Percentiles rank a stretch among this genome's conserved stretches.
Conservation (phyloP, 2,888 invertebrate species). For the Abrostola triplasia region DNA sequence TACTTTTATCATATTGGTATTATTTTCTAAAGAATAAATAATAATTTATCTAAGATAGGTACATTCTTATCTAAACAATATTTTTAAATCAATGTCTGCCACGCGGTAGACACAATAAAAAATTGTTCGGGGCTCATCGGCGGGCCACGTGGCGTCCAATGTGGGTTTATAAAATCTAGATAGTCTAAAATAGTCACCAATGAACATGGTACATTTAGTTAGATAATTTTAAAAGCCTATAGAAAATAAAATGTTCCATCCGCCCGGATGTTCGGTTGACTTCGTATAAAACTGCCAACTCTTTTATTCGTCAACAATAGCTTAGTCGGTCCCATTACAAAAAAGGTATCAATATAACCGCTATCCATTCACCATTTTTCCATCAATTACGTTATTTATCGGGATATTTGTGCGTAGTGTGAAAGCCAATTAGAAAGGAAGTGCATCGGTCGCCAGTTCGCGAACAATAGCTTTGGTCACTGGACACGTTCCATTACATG, state of each 20-base stretch:
- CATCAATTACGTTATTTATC: constrained; percentile 55
- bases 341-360: constrained; percentile 39
- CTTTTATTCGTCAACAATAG: constrained; percentile 42
- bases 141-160: too few species aligned
- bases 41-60: too few species aligned
- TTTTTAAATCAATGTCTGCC: too few species aligned
- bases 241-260: not conserved
- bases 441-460: constrained; percentile 68
- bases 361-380: constrained; percentile 47
- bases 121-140: too few species aligned
- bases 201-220: too few species aligned
- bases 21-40: too few species aligned
- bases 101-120: too few species aligned
- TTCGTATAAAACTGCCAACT: constrained; percentile 33
- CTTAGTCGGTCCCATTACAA: constrained; percentile 18
- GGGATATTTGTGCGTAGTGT: constrained; percentile 66
- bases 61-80: too few species aligned
- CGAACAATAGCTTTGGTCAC: constrained; percentile 72
- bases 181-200: too few species aligned
- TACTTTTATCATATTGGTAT: too few species aligned
- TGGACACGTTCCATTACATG: constrained; percentile 80
- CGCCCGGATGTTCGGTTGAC: constrained; percentile 47
- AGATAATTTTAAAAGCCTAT: too few species aligned
- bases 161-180: too few species aligned
- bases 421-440: constrained; percentile 82